These are phyloP conservation scores for Ditylenchus dipsaci DNA, from an alignment of 1,140 invertebrate species.

Conservation along the genomic window DNA sequence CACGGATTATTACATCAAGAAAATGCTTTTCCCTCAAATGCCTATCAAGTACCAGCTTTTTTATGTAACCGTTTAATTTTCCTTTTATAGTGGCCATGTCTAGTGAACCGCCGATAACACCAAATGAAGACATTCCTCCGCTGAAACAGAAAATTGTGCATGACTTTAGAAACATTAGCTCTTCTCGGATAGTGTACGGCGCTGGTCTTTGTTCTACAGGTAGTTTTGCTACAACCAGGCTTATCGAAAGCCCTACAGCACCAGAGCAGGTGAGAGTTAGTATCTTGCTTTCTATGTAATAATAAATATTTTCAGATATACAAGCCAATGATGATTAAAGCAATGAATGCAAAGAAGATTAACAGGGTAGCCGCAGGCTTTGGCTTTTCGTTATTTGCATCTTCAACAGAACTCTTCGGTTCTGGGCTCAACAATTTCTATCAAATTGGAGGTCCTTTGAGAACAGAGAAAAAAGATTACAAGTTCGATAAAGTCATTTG, in stretches of 20 bases:
- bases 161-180: constrained; percentile 4
- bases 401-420: constrained; percentile 43
- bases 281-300: neutral
- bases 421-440: constrained; percentile 52
- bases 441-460: constrained; percentile 42
- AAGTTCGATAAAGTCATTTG: no score
- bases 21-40: neutral
- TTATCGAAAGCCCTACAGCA: constrained; percentile 14
- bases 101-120: neutral
- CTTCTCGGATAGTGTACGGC: constrained; percentile 18
- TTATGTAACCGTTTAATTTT: neutral
- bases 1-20: neutral
- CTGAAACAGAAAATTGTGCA: constrained; percentile 17
- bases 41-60: neutral
- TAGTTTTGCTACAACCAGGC: constrained; percentile 1
- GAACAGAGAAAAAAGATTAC: constrained; percentile 14
- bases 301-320: constrained; percentile 12
- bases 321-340: constrained; percentile 35
- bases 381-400: constrained; percentile 56
- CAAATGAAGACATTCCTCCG: neutral
- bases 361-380: constrained; percentile 46
- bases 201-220: constrained; percentile 15
- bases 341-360: constrained; percentile 46
- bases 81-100: no score
- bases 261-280: neutral